Percentiles rank a stretch among this genome's conserved stretches.
These are phyloP conservation scores for Tenebrio molitor DNA, from an alignment of 1,140 invertebrate species.

Conservation along the genomic window DNA sequence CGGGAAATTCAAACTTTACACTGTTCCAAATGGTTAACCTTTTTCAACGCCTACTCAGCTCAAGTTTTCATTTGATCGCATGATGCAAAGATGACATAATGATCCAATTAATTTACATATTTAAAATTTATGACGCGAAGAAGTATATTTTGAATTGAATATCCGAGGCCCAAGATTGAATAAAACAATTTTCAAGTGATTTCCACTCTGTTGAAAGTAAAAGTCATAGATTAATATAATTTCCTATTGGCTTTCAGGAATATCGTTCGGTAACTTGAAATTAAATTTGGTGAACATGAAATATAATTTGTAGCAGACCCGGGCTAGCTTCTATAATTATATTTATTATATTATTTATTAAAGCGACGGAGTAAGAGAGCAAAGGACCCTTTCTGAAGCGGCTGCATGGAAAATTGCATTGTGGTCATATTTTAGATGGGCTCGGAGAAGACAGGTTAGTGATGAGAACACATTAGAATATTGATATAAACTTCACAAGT, in stretches of 20 bases:
- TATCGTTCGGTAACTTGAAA: slow-evolving; percentile 44
- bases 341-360: slow-evolving; percentile 47
- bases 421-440: slow-evolving; percentile 39
- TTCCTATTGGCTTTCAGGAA: slow-evolving; percentile 33
- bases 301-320: slow-evolving; percentile 40
- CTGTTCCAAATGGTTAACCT: no score
- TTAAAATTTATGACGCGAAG: no score
- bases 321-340: slow-evolving; percentile 33
- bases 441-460: slow-evolving; percentile 9
- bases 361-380: slow-evolving; percentile 11
- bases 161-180: background rate
- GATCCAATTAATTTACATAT: no score
- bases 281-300: slow-evolving; percentile 47
- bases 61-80: no score
- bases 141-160: no score
- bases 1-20: no score
- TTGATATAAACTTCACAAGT: slow-evolving; percentile 53
- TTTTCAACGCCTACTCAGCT: no score
- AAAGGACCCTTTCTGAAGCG: slow-evolving; percentile 1
- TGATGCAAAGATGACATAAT: no score
- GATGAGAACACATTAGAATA: slow-evolving; percentile 47
- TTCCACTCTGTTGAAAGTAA: background rate
- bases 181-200: background rate
- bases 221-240: slow-evolving; percentile 44
- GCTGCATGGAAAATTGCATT: slow-evolving; percentile 40